Evolutionary conservation across 2,113 vertebrate genomes (phyloP), one percentile per base, ranked within the genome.

Genomic region (Oostethus manadensis): DNA sequence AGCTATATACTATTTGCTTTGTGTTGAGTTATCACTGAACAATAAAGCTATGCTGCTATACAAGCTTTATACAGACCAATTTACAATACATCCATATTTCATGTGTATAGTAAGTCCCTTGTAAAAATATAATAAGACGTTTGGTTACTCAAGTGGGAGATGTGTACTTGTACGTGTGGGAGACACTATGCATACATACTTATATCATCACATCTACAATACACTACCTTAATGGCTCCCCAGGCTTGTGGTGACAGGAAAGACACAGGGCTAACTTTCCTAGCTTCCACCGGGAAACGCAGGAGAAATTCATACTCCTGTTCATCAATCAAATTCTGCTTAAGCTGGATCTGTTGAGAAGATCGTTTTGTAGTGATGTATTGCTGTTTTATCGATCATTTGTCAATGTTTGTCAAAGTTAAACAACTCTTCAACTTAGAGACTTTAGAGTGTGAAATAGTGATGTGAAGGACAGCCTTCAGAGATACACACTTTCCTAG

Each of bases 251-350:
- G 14, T 53, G 88, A 91, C 61, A 95, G 83, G 76, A 95, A 94
- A 45, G 89, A 82, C 50, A 93, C 81, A 23, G 90, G 90, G 70
- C 88, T 92, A 64, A 56, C 61, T 63, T 80, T 87, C 56, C 71
- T 76, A 18, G 82, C 66, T 48, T 94, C 89, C 70, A 90, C 70
- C 54, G 88, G 82, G 76, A 92, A 92, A 20, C 47, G 71, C 66
- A 94, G 84, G 23, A 93, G 79, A 78, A 95, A 90, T 82, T 94
- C 84, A 79, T 94, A 26, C 76, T 94, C 90, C 29, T 86, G 61
- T 26, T 78, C 73, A 59, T 92, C 80, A 66, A 86, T 88, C 64
- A 89, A 84, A 51, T 82, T 90, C 60, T 82, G 89, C 74, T 77
- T 90, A 71, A 92, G 80, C 60, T 93, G 87, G 88, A 94, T 88